Percentiles rank a stretch among this genome's conserved stretches.
phyloP scores from a whole-genome alignment of 1,140 invertebrate species.

The Drosophila kikkawai region DNA sequence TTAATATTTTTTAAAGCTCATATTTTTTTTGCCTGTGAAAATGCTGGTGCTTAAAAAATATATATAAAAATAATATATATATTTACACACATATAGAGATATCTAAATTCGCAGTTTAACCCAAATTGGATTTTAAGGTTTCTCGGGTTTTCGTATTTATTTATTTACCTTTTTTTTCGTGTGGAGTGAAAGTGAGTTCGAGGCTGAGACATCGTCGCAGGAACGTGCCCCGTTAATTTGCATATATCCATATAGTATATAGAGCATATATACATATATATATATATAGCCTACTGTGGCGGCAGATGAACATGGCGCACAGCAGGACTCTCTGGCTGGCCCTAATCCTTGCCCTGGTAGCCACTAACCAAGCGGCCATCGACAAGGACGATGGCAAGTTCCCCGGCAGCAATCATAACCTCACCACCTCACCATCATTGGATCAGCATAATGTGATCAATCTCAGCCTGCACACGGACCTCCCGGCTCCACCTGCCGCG shows the following conservation, averaged over 20 bases:
- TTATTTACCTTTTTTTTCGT: constrained; percentile 53
- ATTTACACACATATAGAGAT: constrained; percentile 26
- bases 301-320: constrained; percentile 7
- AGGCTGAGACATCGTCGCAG: constrained; percentile 41
- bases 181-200: constrained; percentile 69
- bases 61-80: constrained; percentile 15
- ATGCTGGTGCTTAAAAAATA: constrained; percentile 45
- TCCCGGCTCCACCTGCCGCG: neutral
- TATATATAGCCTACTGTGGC: constrained; percentile 20
- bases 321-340: constrained; percentile 41
- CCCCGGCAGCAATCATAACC: constrained; percentile 11
- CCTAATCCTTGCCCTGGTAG: constrained; percentile 32
- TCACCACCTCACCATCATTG: neutral
- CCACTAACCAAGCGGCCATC: constrained; percentile 54
- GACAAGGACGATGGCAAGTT: constrained; percentile 67
- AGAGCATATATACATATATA: constrained; percentile 14
- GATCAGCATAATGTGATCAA: constrained; percentile 74
- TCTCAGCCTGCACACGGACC: constrained; percentile 55
- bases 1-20: too few species aligned
- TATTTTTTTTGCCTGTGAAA: constrained; percentile 54
- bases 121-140: constrained; percentile 42
- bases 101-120: constrained; percentile 36
- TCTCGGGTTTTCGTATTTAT: constrained; percentile 23
- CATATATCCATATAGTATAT: constrained; percentile 22
- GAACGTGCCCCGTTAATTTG: constrained; percentile 70